phyloP scores from a whole-genome alignment of 2,888 invertebrate genomes.

The Ptychoptera contaminata region DNA sequence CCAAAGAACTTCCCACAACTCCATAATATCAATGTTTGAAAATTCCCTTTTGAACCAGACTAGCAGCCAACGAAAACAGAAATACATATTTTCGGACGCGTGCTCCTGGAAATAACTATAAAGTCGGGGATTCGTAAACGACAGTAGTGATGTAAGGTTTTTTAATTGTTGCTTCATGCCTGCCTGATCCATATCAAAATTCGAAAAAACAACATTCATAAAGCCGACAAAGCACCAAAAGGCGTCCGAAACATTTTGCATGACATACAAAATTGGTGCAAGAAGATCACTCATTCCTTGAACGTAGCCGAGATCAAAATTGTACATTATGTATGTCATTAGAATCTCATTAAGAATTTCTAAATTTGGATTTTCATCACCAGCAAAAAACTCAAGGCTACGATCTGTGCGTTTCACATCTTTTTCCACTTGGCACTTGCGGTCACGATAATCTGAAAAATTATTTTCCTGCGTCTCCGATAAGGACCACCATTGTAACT shows the following conservation, averaged over 20 bases:
- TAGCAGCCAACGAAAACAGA: constrained; percentile 95
- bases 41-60: constrained; percentile 95
- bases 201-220: constrained; percentile 82
- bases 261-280: constrained; percentile 76
- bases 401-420: constrained; percentile 95
- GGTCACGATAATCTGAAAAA: constrained; percentile 75
- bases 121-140: constrained; percentile 69
- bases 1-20: constrained; percentile 94
- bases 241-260: constrained; percentile 87
- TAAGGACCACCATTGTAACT: constrained; percentile 90
- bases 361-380: constrained; percentile 82
- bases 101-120: constrained; percentile 60
- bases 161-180: constrained; percentile 88
- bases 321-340: constrained; percentile 98
- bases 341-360: constrained; percentile 75
- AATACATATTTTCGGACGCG: constrained; percentile 82
- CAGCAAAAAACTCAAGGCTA: constrained; percentile 79
- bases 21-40: constrained; percentile 67
- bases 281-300: constrained; percentile 97
- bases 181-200: constrained; percentile 94
- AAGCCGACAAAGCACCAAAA: constrained; percentile 99
- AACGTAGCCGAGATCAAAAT: constrained; percentile 92
- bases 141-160: constrained; percentile 66
- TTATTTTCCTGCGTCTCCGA: constrained; percentile 71
- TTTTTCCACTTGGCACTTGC: constrained; percentile 90